A percentile compares a stretch with the other conserved stretches of the same genome.
Conservation (phyloP, 2,888 invertebrate species). For the Drosophila longiperda region DNA sequence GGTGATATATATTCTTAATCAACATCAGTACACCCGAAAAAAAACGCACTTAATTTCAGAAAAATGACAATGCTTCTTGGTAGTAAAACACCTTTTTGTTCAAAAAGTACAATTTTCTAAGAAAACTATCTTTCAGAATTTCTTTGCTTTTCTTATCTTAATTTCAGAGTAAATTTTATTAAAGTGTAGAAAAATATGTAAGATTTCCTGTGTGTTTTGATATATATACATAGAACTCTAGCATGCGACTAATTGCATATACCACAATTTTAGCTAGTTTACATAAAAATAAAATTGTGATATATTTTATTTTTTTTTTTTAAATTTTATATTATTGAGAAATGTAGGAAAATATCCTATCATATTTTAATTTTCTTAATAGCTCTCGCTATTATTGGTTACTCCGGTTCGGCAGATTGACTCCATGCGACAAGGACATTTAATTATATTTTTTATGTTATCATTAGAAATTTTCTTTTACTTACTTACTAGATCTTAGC, state of each 20-base stretch:
- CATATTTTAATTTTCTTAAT: background rate
- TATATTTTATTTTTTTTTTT: background rate
- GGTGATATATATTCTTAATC: background rate
- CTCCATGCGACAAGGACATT: too few species aligned
- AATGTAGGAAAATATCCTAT: too few species aligned
- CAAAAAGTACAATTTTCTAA: background rate
- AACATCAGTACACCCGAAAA: background rate
- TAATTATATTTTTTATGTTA: too few species aligned
- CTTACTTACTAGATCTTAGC: too few species aligned
- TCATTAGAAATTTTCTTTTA: too few species aligned
- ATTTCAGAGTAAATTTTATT: background rate
- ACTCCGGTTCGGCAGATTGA: too few species aligned
- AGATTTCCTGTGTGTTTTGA: background rate
- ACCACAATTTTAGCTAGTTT: background rate
- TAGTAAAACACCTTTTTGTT: background rate
- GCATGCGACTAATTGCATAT: background rate
- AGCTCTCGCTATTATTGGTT: too few species aligned
- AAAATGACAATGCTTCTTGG: background rate
- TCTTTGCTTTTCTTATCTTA: background rate
- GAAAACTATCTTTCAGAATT: background rate
- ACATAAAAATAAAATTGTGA: background rate
- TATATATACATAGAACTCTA: background rate
- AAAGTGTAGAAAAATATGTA: background rate
- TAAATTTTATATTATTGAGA: background rate
- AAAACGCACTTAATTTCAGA: background rate